Conservation (phyloP, 2,113 vertebrate genomes). For the Atrichornis clamosus region DNA sequence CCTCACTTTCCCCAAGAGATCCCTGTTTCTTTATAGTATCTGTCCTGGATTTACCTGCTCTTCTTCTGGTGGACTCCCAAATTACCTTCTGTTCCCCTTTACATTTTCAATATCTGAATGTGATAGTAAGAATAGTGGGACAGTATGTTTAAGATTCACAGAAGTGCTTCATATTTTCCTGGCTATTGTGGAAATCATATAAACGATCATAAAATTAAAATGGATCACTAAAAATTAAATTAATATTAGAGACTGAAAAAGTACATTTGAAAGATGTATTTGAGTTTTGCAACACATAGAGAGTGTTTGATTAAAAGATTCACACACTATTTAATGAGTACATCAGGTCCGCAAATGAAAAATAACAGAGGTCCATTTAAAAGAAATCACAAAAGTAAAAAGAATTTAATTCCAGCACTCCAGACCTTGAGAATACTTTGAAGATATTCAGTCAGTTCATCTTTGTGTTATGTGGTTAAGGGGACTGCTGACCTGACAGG, state of each 20-base stretch:
- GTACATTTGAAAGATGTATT: neutral
- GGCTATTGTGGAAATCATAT: neutral
- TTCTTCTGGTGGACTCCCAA: neutral
- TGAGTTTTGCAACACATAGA: neutral
- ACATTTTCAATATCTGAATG: neutral
- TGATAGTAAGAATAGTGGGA: neutral
- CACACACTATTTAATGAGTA: neutral
- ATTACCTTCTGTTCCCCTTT: neutral
- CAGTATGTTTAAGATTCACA: neutral
- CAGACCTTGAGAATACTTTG: neutral
- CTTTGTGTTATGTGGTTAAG: neutral
- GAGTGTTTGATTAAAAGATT: neutral
- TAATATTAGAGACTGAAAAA: neutral
- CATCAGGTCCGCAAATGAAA: neutral
- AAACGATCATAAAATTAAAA: neutral
- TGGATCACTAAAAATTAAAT: neutral
- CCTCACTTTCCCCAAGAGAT: neutral
- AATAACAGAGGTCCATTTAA: neutral
- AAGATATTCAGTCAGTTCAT: neutral
- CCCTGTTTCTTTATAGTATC: neutral
- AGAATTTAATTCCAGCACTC: neutral
- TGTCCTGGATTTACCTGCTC: neutral
- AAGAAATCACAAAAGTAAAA: neutral
- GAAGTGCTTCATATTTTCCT: neutral
- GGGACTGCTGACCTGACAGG: neutral